Base-by-base conservation (phyloP, 2,888 invertebrate species). In the Desoria tigrina region DNA sequence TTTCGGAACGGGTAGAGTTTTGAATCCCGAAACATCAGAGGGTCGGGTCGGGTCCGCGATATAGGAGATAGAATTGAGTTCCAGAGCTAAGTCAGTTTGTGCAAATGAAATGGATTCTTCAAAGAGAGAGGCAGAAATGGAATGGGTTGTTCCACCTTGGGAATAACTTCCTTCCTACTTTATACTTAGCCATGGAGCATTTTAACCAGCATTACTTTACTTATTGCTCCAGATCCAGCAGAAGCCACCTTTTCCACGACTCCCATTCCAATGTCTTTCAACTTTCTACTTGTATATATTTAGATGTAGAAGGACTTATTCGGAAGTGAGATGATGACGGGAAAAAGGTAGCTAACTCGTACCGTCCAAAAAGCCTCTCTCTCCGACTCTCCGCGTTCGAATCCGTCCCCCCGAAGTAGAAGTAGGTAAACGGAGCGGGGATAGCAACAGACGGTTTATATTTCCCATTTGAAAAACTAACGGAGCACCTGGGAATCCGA, bases 61-160 rank as follows among this genome's bases (percentile, higher is more conserved):
- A n/a, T 4, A 32, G 32, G 11, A 32, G 45, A 45, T 16, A 45
- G 45, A 45, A 45, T 45, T 21, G 14, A 51, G 51, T 32, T 32
- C 11, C 11, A 7, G 4, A 16, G 7, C 7, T 55, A 28, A 55
- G 62, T 56, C 62, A 62, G 56, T 56, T 62, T 56, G 62, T 62
- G 62, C 49, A 61, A 61, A 65, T 65, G 61, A 65, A 65, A 65
- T 65, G 65, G 61, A 65, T 59, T 64, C 64, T 64, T 59, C 53
- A 64, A 64, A 64, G 60, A 59, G 60, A 59, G 64, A 49, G 27
- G 51, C 28, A 56, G 55, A 42, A 56, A 32, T 62, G 62, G 62
- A 62, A 62, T 62, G 62, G 56, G 42, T 54, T n/a, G n/a, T n/a
- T 61, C 53, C 60, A 54, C 59, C 65, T 42, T 56, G 61, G 65